Evolutionary conservation across 2,797 vertebrate genomes (phyloP).

Genomic region (Coendou prehensilis): DNA sequence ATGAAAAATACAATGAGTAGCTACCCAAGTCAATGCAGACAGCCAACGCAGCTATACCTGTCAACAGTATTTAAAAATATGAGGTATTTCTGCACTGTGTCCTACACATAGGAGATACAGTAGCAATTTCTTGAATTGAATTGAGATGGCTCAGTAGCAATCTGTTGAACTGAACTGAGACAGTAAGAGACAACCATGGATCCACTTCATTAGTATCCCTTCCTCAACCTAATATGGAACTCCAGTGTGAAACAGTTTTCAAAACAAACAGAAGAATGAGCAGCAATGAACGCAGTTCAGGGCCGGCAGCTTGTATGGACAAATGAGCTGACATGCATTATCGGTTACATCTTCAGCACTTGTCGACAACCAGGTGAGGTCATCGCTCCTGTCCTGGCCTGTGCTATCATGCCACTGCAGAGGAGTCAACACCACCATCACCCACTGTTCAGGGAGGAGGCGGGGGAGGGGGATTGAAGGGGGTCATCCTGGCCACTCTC

Average conservation of each 20-base stretch:
- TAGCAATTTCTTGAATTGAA: not conserved
- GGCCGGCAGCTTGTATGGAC: not conserved
- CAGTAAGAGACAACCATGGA: not conserved
- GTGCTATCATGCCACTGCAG: not conserved
- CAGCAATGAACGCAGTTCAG: not conserved
- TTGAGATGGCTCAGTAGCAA: not conserved
- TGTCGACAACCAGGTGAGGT: conserved; percentile 45
- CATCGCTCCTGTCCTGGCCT: conserved; percentile 31
- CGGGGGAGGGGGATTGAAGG: not conserved
- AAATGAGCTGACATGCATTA: conserved; percentile 62
- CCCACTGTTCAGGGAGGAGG: not conserved
- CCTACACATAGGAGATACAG: not conserved
- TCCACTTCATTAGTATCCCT: not conserved
- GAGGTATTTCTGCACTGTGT: not conserved
- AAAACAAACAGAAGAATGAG: conserved; percentile 63
- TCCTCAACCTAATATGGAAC: conserved; percentile 8
- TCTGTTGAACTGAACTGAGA: not conserved
- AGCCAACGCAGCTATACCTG: not conserved
- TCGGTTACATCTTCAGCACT: conserved; percentile 5
- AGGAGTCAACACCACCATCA: not conserved
- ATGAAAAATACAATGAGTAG: conserved; percentile 4
- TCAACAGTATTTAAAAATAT: not conserved
- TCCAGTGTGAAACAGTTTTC: conserved; percentile 19
- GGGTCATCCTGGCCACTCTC: not conserved
- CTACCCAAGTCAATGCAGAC: not conserved